Conservation (phyloP, 2,113 vertebrate species). For the Poeciliopsis occidentalis region DNA sequence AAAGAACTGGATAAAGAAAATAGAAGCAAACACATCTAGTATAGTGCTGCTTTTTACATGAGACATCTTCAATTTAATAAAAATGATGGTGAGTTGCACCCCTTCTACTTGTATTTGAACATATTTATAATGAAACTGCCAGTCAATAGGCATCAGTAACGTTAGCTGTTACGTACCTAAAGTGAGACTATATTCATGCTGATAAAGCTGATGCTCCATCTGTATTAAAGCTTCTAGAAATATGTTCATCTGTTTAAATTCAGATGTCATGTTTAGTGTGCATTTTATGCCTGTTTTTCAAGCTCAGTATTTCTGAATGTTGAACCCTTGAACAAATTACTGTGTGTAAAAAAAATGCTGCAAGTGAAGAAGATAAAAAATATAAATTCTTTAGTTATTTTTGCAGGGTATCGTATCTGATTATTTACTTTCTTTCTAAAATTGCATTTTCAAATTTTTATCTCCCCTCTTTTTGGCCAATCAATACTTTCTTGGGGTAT, state of each 20-base stretch:
- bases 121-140: slow-evolving; percentile 4
- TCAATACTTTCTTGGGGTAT: no score
- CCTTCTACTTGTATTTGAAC: neutral
- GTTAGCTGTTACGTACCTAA: slow-evolving; percentile 27
- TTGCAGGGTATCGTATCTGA: no score
- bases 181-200: slow-evolving; percentile 22
- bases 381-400: no score
- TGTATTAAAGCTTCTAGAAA: no score
- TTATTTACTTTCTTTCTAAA: no score
- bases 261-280: slow-evolving; percentile 49
- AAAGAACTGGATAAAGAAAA: slow-evolving; percentile 59
- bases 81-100: slow-evolving; percentile 9
- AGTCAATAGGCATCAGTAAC: slow-evolving; percentile 7
- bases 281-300: slow-evolving; percentile 43
- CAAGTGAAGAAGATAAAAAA: slow-evolving; percentile 18
- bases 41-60: slow-evolving; percentile 40
- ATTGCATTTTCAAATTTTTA: no score
- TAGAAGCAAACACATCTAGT: slow-evolving; percentile 51
- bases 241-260: no score
- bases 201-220: no score
- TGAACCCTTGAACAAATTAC: slow-evolving; percentile 48
- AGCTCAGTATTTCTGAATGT: slow-evolving; percentile 31
- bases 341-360: slow-evolving; percentile 18
- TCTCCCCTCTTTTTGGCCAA: no score
- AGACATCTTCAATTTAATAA: slow-evolving; percentile 42